Evolutionary conservation across 1,140 invertebrate species (phyloP), one percentile per base, ranked within the genome.

Genomic region (Heliconius congener): DNA sequence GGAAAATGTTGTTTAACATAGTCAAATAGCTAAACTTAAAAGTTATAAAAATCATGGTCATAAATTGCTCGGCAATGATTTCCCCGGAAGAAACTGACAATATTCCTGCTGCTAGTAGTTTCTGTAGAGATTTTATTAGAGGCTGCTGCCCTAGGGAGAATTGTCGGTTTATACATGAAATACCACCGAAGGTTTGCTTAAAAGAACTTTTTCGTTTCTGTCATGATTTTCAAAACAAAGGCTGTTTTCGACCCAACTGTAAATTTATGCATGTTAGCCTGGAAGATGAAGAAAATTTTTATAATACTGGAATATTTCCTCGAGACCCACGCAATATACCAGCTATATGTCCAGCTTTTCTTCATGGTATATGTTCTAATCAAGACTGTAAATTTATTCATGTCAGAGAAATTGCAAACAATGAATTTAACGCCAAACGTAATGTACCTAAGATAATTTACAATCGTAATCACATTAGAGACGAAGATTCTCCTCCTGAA

Each of bases 181-280:
- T 88, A 71, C 89, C 92, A 79, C 89, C 93, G 11, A 90, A 87
- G 83, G 39, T 82, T 30, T 88, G 77, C 73, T 76, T 93, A 9
- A 93, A 93, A 78, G 93, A 94, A 57, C 76, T 94, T 30, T 94
- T 94, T 82, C 86, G 89, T 72, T 93, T 94, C 77, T 94, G 92
- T 82, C 93, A 94, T 77, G 93, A 94, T 79, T 94, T 84, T 82
- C 93, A 94, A 86, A 94, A 94, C 78, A 94, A 93, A 85, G 92
- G 93, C 3, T 94, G 93, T 79, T 93, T 88, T 72, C 88, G 93
- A 87, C 78, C 75, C 19, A 93, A 90, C 78, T 94, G 93, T 77
- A 94, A 93, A 74, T 94, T 94, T 82, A 80, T 92, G 34, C 93
- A 94, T 78, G 87, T 86, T 76, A 84, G 86, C 8, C 77, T 87